Conservation (phyloP, 2,797 vertebrate species). For the Champsocephalus gunnari region DNA sequence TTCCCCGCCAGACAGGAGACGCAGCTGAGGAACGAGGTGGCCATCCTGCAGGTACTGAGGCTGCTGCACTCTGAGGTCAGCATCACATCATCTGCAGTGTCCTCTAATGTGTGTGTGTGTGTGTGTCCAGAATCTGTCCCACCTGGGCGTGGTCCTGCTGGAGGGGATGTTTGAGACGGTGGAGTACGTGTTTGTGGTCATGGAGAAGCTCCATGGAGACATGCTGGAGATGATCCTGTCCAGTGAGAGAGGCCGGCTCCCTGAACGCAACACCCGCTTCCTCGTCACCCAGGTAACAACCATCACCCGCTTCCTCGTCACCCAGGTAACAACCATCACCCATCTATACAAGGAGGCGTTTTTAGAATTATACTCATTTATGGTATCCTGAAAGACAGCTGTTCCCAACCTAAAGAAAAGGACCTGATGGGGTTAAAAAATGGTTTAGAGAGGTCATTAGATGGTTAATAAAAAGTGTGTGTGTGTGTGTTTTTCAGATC, state of each 20-base stretch:
- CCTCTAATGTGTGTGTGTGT: not conserved
- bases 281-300: constrained; percentile 79
- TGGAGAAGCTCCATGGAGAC: constrained; percentile 88
- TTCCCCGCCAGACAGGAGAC: constrained; percentile 80
- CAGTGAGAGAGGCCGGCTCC: constrained; percentile 83
- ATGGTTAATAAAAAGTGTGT: too few species aligned
- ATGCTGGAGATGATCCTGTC: constrained; percentile 89
- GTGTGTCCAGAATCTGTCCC: constrained; percentile 77
- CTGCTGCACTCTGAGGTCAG: accelerated
- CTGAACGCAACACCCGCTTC: constrained; percentile 85
- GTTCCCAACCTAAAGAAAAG: too few species aligned
- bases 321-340: constrained; percentile 66
- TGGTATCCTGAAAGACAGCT: too few species aligned
- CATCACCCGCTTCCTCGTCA: constrained; percentile 81
- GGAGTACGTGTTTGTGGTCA: constrained; percentile 81
- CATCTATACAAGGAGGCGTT: not conserved
- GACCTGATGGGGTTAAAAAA: too few species aligned
- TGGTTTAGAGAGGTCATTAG: too few species aligned
- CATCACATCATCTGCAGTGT: accelerated
- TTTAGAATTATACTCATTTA: too few species aligned
- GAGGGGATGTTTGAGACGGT: constrained; percentile 84
- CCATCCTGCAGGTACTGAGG: constrained; percentile 78
- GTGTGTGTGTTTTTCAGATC: constrained; percentile 66
- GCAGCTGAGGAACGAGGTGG: constrained; percentile 84
- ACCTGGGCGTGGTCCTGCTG: constrained; percentile 80